phyloP scores from a whole-genome alignment of 2,888 invertebrate species.

The Euplexia lucipara region DNA sequence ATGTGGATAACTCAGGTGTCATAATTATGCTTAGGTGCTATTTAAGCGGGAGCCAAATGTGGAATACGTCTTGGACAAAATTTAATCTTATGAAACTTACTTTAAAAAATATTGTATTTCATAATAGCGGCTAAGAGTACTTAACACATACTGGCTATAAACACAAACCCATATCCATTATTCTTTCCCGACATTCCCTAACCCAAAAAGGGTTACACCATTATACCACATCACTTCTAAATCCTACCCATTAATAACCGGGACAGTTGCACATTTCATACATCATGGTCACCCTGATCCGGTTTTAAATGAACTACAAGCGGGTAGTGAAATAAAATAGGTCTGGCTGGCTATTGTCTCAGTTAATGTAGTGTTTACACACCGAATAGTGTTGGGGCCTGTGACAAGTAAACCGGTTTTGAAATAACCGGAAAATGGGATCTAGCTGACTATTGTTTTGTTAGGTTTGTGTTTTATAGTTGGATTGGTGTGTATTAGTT shows the following conservation, averaged over 20 bases:
- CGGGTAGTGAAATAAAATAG: constrained; percentile 68
- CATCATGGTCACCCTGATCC: constrained; percentile 62
- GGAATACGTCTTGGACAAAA: no score
- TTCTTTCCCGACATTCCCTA: constrained; percentile 18
- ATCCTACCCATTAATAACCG: constrained; percentile 57
- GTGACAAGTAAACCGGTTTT: constrained; percentile 49
- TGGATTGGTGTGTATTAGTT: no score
- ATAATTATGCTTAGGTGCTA: no score
- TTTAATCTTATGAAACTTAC: no score
- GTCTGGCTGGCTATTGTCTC: constrained; percentile 68
- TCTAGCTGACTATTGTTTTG: constrained; percentile 15
- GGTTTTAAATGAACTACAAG: constrained; percentile 70
- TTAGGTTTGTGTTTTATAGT: no score
- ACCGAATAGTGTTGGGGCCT: constrained; percentile 41
- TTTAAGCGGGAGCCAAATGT: no score
- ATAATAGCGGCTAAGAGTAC: no score
- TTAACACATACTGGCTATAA: constrained; percentile 11
- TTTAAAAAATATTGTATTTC: no score
- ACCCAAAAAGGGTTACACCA: constrained; percentile 41
- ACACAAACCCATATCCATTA: constrained; percentile 30
- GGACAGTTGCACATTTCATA: constrained; percentile 62
- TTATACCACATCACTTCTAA: constrained; percentile 48
- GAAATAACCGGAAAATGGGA: constrained; percentile 23
- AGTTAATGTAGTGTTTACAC: constrained; percentile 67
- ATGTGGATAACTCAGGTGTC: no score